phyloP scores from a whole-genome alignment of 2,888 invertebrate genomes.

The Chymomyza fuscimana region DNA sequence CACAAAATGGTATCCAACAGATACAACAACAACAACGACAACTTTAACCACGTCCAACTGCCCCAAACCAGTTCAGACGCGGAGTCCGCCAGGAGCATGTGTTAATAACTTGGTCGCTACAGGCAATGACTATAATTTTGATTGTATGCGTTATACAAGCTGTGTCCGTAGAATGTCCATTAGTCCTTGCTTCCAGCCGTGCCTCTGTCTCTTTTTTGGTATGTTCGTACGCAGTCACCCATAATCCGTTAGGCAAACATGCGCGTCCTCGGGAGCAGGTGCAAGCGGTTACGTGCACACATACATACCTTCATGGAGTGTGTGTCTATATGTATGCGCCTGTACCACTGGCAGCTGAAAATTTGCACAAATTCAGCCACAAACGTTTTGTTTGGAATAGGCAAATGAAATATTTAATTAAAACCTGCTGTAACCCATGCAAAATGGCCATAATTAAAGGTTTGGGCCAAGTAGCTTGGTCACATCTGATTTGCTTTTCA shows the following conservation, averaged over 20 bases:
- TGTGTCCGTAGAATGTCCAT: neutral
- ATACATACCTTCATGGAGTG: neutral
- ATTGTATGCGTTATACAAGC: slow-evolving; percentile 26
- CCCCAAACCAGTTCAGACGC: neutral
- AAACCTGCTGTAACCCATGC: slow-evolving; percentile 52
- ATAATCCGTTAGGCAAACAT: slow-evolving; percentile 64
- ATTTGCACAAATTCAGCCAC: slow-evolving; percentile 61
- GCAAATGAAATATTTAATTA: slow-evolving; percentile 75
- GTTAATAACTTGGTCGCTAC: slow-evolving; percentile 40
- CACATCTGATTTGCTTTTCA: slow-evolving; percentile 2
- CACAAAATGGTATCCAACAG: neutral
- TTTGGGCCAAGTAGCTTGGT: neutral
- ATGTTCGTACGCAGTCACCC: slow-evolving; percentile 46
- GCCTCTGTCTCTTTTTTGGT: neutral
- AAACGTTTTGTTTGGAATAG: slow-evolving; percentile 58
- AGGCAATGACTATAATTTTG: slow-evolving; percentile 21
- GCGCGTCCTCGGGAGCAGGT: slow-evolving; percentile 31
- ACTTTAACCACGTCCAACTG: neutral
- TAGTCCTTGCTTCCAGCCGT: neutral
- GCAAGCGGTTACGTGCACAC: slow-evolving; percentile 1
- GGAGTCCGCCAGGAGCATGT: slow-evolving; percentile 28
- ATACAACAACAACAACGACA: neutral
- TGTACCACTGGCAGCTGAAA: slow-evolving; percentile 24
- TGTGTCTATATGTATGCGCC: slow-evolving; percentile 1
- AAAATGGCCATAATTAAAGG: slow-evolving; percentile 43